Base-by-base conservation (phyloP, 2,797 vertebrate genomes). In the Dallia pectoralis region DNA sequence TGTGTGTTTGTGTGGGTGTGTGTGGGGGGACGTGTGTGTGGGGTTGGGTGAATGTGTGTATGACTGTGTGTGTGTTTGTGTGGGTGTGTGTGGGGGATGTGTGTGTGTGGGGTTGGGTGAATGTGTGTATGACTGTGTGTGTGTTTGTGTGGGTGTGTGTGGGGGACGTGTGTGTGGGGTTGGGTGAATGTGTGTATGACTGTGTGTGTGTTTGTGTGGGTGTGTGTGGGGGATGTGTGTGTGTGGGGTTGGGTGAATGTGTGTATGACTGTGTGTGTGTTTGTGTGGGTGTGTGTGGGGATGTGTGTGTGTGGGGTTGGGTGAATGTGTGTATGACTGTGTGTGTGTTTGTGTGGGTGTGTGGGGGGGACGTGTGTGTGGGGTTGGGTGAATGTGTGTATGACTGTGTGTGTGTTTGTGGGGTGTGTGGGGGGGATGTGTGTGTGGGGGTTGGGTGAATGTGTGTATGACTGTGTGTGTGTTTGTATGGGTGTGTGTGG, bases 151-250 rank as follows among this genome's bases (percentile, higher is more conserved):
- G 3, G 19, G 12, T 51, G 49, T 51, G 16, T 51, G 49, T 51
- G 51, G 18, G 49, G n/a, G n/a, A n/a, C n/a, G n/a, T 22, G 51
- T 22, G 5, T 53, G 51, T 53, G 51, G n/a, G 19, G 8, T 19
- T 22, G 51, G 1, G n/a, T 25, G 22, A 22, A 25, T 59, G 22
- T 59, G 33, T n/a, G 19, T 8, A 44, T 30, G 7, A 76, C 29
- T 66, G 25, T 69, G 48, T 67, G 22, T 44, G 49, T 40, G 33
- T 53, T n/a, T n/a, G n/a, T n/a, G n/a, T n/a, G n/a, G n/a, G n/a
- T n/a, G n/a, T n/a, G n/a, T n/a, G n/a, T n/a, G n/a, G n/a, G n/a
- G n/a, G n/a, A n/a, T n/a, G n/a, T n/a, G n/a, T n/a, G n/a, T n/a
- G n/a, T n/a, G n/a, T n/a, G n/a, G n/a, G n/a, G n/a, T n/a, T n/a